Evolutionary conservation across 2,888 invertebrate species (phyloP).

Genomic region (Aleiodes testaceus): DNA sequence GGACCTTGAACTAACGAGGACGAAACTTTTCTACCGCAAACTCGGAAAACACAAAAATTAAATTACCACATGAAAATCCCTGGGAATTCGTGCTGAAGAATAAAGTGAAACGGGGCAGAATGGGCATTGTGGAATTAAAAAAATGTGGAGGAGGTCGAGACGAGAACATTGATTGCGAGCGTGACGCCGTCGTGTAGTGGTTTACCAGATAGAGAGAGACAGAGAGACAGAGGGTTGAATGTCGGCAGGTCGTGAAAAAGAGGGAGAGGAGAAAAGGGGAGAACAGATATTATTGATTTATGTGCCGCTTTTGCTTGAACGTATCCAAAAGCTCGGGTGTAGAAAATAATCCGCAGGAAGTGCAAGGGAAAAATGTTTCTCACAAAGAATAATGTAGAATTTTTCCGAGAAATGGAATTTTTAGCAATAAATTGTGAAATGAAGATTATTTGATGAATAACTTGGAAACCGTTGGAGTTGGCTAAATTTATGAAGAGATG

Average conservation of each 20-base stretch:
- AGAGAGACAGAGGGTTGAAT: slow-evolving; percentile 59
- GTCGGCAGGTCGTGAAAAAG: slow-evolving; percentile 60
- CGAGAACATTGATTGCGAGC: slow-evolving; percentile 70
- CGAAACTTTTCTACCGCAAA: slow-evolving; percentile 54
- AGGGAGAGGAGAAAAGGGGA: slow-evolving; percentile 63
- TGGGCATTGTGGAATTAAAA: not conserved
- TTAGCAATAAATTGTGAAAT: not conserved
- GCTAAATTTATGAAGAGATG: too few relatives aligned
- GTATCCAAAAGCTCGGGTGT: slow-evolving; percentile 48
- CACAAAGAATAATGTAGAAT: slow-evolving; percentile 54
- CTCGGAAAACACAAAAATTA: slow-evolving; percentile 36
- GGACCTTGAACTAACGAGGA: slow-evolving; percentile 29
- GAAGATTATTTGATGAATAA: too few relatives aligned
- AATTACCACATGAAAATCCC: slow-evolving; percentile 43
- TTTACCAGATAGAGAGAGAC: slow-evolving; percentile 58
- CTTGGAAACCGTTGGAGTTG: too few relatives aligned
- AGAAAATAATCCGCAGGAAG: slow-evolving; percentile 28
- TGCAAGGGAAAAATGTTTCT: not conserved
- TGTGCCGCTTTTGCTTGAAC: slow-evolving; percentile 70
- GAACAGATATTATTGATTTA: slow-evolving; percentile 78
- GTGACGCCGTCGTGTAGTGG: slow-evolving; percentile 63
- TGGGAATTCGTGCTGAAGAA: slow-evolving; percentile 44
- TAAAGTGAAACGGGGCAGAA: slow-evolving; percentile 33
- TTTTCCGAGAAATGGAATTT: slow-evolving; percentile 33
- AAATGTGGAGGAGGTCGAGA: slow-evolving; percentile 51